phyloP scores from a whole-genome alignment of 2,797 vertebrate genomes.

The Xenops minutus region DNA sequence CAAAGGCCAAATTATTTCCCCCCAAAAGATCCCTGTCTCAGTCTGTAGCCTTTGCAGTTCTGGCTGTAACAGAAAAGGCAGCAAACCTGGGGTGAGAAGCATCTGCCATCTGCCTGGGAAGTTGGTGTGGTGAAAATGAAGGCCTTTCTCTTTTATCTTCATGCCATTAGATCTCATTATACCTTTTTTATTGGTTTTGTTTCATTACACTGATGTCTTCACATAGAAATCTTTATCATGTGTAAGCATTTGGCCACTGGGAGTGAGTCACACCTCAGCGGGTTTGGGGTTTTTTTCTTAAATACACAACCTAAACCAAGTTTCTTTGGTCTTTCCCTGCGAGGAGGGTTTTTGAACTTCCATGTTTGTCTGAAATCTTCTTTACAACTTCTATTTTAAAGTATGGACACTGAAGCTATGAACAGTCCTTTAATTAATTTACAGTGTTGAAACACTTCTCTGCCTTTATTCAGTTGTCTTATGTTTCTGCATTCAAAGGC shows the following conservation, averaged over 20 bases:
- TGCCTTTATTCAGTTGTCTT: background rate
- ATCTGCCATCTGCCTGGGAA: background rate
- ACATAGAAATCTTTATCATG: background rate
- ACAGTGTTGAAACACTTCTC: background rate
- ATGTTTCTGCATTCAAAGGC: background rate
- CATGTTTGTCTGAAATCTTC: background rate
- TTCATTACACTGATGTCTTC: background rate
- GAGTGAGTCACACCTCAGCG: background rate
- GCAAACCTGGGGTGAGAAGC: background rate
- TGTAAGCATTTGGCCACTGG: background rate
- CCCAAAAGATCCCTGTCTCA: background rate
- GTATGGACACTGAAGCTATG: background rate
- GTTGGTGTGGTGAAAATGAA: background rate
- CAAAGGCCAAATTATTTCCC: background rate
- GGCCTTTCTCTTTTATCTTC: background rate
- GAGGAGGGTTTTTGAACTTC: background rate
- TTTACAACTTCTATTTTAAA: background rate
- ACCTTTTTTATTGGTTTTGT: background rate
- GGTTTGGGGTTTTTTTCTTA: background rate
- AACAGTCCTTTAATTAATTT: background rate
- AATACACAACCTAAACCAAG: background rate
- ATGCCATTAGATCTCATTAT: background rate
- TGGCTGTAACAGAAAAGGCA: background rate
- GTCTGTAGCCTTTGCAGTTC: background rate
- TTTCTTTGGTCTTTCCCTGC: background rate